These are phyloP conservation scores for Tragelaphus strepsiceros DNA, from an alignment of 2,113 vertebrate genomes.

Conservation along the genomic window DNA sequence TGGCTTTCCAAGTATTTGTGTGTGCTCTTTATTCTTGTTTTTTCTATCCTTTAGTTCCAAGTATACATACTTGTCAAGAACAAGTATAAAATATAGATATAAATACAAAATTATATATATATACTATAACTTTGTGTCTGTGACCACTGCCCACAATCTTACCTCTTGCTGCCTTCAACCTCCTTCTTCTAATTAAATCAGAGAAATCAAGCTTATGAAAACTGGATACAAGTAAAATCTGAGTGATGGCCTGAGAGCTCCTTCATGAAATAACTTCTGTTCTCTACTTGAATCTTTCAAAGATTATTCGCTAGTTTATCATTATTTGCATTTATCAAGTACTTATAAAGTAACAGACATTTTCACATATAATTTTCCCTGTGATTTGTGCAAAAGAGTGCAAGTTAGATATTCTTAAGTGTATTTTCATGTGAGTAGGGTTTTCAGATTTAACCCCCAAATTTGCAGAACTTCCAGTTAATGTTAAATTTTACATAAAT, in stretches of 20 bases:
- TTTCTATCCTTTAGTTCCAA: not conserved
- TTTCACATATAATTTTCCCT: not conserved
- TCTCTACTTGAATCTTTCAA: not conserved
- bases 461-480: not conserved
- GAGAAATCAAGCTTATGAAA: not conserved
- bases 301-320: not conserved
- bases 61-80: not conserved
- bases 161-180: not conserved
- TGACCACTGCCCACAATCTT: not conserved
- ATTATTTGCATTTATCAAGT: not conserved
- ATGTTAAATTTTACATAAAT: not conserved
- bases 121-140: not conserved
- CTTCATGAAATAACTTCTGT: not conserved
- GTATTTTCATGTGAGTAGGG: not conserved
- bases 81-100: not conserved
- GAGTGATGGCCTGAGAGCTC: not conserved
- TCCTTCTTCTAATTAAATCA: not conserved
- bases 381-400: not conserved
- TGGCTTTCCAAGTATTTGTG: not conserved
- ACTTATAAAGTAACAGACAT: slow-evolving; percentile 17
- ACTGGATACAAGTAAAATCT: not conserved
- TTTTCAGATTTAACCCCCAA: not conserved
- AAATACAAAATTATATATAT: not conserved
- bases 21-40: not conserved
- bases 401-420: not conserved